Base-by-base conservation (phyloP, 2,888 invertebrate genomes). In the Drosophila barbarae region DNA sequence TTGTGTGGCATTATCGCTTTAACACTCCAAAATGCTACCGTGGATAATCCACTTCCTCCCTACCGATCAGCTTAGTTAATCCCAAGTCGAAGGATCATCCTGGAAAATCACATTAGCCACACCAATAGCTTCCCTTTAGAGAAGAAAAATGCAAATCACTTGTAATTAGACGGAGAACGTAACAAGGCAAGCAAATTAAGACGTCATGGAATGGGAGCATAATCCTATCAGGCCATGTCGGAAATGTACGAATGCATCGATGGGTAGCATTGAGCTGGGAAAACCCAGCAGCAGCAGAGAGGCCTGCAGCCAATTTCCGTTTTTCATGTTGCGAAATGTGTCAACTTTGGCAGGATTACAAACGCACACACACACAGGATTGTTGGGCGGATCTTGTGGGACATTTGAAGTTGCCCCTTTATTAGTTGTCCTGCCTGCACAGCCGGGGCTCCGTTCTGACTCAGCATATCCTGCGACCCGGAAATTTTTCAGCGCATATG, bases 401-500 rank as follows among this genome's bases (percentile, higher is more conserved):
- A 52, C 53, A 39, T 26, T 57, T 10, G 21, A 21, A 42, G 41
- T 36, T 56, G 41, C 57, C 23, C 26, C 50, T 52, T 47, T 68
- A 68, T 67, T 67, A 53, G 69, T 47, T 64, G 66, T 51, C 66
- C 66, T 47, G 39, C 32, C 39, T 15, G 39, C 28, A 23, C 39
- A 32, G 32, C 47, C 41, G 26, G 52, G 26, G 52, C 44, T 53
- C 46, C 12, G n/a, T 12, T 6, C 28, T 32, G 46, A 39, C 32
- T 26, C 38, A 54, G 51, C 61, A 55, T 55, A 57, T 52, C 53
- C 61, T 50, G 65, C 57, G 60, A 72, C 47, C 66, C 72, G 77
- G 72, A 74, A 70, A 80, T 80, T 77, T 78, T 80, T 80, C 77
- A 83, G 79, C 81, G 77, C 77, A 80, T 83, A 80, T 78, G 81